A percentile compares a stretch with the other conserved stretches of the same genome.
phyloP scores from a whole-genome alignment of 2,888 invertebrate species.

The Lasiommata megera region DNA sequence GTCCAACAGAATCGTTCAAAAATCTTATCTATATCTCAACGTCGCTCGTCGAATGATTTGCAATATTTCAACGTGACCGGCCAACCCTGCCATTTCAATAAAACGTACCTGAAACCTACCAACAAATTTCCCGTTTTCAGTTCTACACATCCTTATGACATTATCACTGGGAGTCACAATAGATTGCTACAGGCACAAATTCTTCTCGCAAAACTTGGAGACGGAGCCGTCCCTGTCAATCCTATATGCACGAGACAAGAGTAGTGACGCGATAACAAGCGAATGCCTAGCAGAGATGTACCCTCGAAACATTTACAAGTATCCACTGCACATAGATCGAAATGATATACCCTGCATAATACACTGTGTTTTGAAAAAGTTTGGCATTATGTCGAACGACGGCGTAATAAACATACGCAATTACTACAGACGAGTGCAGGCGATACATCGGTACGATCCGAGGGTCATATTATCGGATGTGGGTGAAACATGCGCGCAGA shows the following conservation, averaged over 20 bases:
- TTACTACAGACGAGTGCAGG: constrained; percentile 67
- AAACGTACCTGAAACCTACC: too few relatives aligned
- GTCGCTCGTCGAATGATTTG: too few relatives aligned
- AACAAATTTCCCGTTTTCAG: constrained; percentile 50
- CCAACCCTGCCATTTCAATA: too few relatives aligned
- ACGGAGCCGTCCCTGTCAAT: constrained; percentile 65
- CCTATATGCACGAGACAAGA: constrained; percentile 65
- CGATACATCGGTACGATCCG: constrained; percentile 71
- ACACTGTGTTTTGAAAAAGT: constrained; percentile 72
- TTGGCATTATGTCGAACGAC: constrained; percentile 72
- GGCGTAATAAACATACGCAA: constrained; percentile 68
- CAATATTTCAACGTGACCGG: too few relatives aligned
- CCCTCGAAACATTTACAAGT: constrained; percentile 66
- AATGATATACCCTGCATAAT: constrained; percentile 73
- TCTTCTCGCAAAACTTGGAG: constrained; percentile 61
- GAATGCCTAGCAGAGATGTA: constrained; percentile 71
- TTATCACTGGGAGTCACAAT: constrained; percentile 47
- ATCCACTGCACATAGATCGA: constrained; percentile 62
- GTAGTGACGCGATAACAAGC: constrained; percentile 61
- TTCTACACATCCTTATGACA: constrained; percentile 48
- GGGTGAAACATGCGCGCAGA: constrained; percentile 70
- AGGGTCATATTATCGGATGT: constrained; percentile 73
- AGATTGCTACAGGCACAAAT: constrained; percentile 52
- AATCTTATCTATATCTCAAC: too few relatives aligned
- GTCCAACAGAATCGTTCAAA: too few relatives aligned